Base-by-base conservation (phyloP, 2,888 invertebrate species). In the Rhorus exstirpatorius region DNA sequence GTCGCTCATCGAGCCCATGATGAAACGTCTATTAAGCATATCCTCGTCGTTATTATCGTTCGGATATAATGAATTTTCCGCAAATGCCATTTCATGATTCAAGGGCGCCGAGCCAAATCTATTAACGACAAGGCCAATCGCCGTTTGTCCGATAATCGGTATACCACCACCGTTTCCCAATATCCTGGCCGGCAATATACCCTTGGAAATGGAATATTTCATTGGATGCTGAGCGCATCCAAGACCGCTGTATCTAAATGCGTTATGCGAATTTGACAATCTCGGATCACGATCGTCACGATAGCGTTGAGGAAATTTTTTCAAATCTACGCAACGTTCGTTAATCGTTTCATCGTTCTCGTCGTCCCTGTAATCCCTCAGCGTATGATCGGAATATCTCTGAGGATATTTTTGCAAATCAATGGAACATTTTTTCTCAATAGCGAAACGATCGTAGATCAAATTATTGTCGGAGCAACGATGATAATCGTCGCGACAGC, bases 401-500 rank as follows among this genome's bases (percentile, higher is more conserved):
- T 90, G 91, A 4, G 86, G 85, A 82, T 87, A 87, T 31, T 86
- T 87, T 41, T 77, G 83, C 41, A 86, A 79, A 81, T 87, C 86
- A 12, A 84, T 51, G 6, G 63, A 65, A 35, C 80, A 84, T 61
- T 86, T 87, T 44, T 83, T 81, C 78, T 92, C 91, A 46, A 90
- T 84, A 7, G 86, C 81, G 74, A 88, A 91, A n/a, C 88, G 89
- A 80, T 90, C 89, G 61, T 89, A 88, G 21, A 91, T 87, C 38
- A 90, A 85, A 82, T 90, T 90, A 72, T 90, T 92, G 74, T 93
- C 93, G 19, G 93, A 91, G 58, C 91, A 93, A 60, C 91, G 90
- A 46, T 92, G 90, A 85, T 92, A 92, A 41, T 92, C 92, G 38
- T 92, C 92, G n/a, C 89, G 87, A 81, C 91, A 92, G 26, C 90